Conservation (phyloP, 2,888 invertebrate genomes). For the Dexiosoma caninum region DNA sequence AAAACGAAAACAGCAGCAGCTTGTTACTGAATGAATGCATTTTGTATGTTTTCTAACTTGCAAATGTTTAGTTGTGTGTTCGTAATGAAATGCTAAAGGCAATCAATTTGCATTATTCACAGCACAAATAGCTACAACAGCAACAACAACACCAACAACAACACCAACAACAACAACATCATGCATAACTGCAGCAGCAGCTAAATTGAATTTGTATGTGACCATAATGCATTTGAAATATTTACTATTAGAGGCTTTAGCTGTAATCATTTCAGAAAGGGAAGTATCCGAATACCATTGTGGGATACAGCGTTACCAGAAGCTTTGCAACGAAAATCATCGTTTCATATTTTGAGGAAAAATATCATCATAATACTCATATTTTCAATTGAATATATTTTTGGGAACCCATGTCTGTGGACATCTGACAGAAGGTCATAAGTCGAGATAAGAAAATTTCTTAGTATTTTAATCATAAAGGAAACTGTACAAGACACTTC, state of each 20-base stretch:
- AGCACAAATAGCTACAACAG: conserved; percentile 33
- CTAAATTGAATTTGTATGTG: conserved; percentile 5
- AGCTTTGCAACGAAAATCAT: too few species aligned
- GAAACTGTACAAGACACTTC: too few species aligned
- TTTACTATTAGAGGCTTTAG: background rate
- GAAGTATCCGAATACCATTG: background rate
- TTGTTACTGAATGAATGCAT: conserved; percentile 6
- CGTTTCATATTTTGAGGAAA: too few species aligned
- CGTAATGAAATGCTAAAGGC: conserved; percentile 51
- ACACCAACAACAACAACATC: background rate
- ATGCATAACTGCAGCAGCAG: too few species aligned
- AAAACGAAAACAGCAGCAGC: too few species aligned
- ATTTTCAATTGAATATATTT: too few species aligned
- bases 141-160: conserved; percentile 11
- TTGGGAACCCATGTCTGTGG: too few species aligned
- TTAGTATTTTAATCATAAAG: too few species aligned
- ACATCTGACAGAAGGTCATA: too few species aligned
- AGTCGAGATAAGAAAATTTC: too few species aligned
- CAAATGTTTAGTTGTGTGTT: conserved; percentile 43
- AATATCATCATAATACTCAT: too few species aligned
- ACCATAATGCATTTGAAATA: background rate
- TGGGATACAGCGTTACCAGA: too few species aligned
- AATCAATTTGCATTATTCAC: conserved; percentile 64
- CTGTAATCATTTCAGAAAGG: background rate
- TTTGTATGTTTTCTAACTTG: conserved; percentile 8